Evolutionary conservation across 1,140 invertebrate genomes (phyloP).

Genomic region (fruit fly (Drosophila melanogaster)): Release_6_plus_ISO1_MT NT_033777.3:12251001-12251500

Average conservation of each 20-base stretch:
- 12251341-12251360: conserved; percentile 63
- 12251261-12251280: conserved; percentile 45
- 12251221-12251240: conserved; percentile 49
- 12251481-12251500: conserved; percentile 34
- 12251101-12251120: conserved; percentile 49
- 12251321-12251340: conserved; percentile 49
- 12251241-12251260: conserved; percentile 11
- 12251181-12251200: conserved; percentile 35
- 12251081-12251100: conserved; percentile 81
- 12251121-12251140: conserved; percentile 27
- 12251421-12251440: neutral
- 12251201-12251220: conserved; percentile 44
- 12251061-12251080: conserved; percentile 80
- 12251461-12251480: conserved; percentile 69
- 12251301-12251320: conserved; percentile 50
- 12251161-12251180: conserved; percentile 42
- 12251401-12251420: conserved; percentile 35
- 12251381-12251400: conserved; percentile 1
- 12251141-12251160: conserved; percentile 11
- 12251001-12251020: neutral
- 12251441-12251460: conserved; percentile 20
- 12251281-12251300: conserved; percentile 40
- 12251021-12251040: conserved; percentile 50
- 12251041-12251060: conserved; percentile 48
- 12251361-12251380: conserved; percentile 21